Base-by-base conservation (phyloP, 2,797 vertebrate genomes). In the Acanthurus lineatus region DNA sequence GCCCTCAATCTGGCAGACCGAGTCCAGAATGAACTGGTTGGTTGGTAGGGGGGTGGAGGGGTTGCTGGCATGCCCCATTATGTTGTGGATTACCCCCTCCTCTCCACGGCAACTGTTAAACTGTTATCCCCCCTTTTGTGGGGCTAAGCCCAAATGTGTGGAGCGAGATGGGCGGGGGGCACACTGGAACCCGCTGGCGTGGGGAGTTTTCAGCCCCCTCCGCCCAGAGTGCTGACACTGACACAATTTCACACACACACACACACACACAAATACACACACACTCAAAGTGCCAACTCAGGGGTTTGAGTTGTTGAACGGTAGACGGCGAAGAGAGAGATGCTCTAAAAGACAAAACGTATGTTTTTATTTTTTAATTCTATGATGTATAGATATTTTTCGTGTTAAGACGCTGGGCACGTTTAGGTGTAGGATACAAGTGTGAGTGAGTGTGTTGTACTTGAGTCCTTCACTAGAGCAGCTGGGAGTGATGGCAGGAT, bases 101-200 rank as follows among this genome's bases (percentile, higher is more conserved):
- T 91, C 87, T 81, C 79, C 76, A 84, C 66, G 17, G 88, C 75
- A 83, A 89, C 88, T 79, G 88, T 94, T 90, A 83, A 76, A 84
- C 86, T 62, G 76, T 94, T 90, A 95, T 94, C 94, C 93, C 76
- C 69, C 72, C 94, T 91, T 94, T 95, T 96, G 94, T 95, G 87
- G 83, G 77, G 76, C 45, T 94, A 95, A 96, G 88, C 91, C 91
- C 68, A 60, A 92, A 83, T 92, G 84, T 89, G 88, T 90, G 83
- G 82, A 79, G 73, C 51, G 57, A 81, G 82, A 70, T n/a, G 79
- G 80, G 78, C 35, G 73, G 81, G 79, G 88, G 73, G 73, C 79
- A 59, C 78, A 49, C 91, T 91, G 85, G 91, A 95, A 95, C 89
- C 88, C 82, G 92, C 94, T 94, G 91, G 93, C 90, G 88, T 92